Evolutionary conservation across 2,113 vertebrate species (phyloP).

Genomic region (Barbus barbus): DNA sequence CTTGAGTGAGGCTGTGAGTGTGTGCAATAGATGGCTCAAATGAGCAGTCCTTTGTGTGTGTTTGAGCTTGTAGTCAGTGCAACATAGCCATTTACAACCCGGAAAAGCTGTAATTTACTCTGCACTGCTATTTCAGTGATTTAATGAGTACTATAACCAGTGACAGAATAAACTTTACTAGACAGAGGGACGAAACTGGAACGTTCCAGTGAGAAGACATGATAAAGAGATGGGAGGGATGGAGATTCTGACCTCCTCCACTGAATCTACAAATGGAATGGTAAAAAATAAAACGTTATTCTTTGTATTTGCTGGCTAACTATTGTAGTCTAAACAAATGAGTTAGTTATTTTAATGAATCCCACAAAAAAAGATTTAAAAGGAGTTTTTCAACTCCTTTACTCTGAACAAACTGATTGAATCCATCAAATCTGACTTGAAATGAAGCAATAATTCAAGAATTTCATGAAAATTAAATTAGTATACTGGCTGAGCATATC

Average conservation of each 20-base stretch:
- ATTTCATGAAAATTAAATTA: background rate
- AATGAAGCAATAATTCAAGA: background rate
- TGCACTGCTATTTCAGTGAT: conserved; percentile 35
- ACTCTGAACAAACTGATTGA: background rate
- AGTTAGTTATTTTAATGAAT: background rate
- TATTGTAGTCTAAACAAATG: background rate
- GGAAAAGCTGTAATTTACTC: conserved; percentile 47
- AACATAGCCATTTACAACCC: conserved; percentile 30
- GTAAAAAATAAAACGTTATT: too few species aligned
- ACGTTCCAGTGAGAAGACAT: conserved; percentile 4
- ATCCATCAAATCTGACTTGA: background rate
- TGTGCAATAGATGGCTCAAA: conserved; percentile 15
- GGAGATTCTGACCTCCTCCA: background rate
- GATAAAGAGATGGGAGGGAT: conserved; percentile 13
- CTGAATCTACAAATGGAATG: background rate
- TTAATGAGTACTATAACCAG: conserved; percentile 44
- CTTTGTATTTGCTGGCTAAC: background rate
- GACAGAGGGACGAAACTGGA: conserved; percentile 25
- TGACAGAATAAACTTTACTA: conserved; percentile 43
- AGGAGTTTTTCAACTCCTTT: background rate
- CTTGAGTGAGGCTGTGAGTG: background rate
- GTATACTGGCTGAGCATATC: background rate
- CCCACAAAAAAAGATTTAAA: background rate
- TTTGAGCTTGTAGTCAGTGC: background rate
- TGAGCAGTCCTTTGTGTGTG: conserved; percentile 34